Conservation (phyloP, 2,113 vertebrate genomes). For the Cygnus atratus region DNA sequence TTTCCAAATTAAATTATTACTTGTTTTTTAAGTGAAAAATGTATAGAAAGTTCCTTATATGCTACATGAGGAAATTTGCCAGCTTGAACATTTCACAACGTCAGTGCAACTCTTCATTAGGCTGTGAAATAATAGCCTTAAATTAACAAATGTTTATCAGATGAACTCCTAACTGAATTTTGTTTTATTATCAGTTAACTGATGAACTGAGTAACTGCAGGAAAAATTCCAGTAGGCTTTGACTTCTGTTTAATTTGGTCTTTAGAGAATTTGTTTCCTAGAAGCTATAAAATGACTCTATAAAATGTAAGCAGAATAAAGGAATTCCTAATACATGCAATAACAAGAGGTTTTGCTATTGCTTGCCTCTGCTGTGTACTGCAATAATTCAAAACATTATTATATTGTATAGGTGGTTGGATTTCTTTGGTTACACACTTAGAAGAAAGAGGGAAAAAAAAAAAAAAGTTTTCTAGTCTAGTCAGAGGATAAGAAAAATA, state of each 20-base stretch:
- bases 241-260: not conserved
- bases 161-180: not conserved
- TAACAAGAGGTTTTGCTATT: not conserved
- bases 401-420: not conserved
- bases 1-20: not conserved
- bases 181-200: not conserved
- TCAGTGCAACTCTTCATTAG: not conserved
- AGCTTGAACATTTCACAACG: not conserved
- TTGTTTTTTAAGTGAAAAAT: not conserved
- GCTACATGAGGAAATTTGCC: not conserved
- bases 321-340: not conserved
- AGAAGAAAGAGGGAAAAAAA: constrained; percentile 3
- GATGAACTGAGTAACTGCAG: not conserved
- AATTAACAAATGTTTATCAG: not conserved
- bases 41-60: not conserved
- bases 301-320: not conserved
- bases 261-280: not conserved
- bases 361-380: not conserved
- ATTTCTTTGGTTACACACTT: not conserved
- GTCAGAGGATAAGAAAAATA: constrained; percentile 39
- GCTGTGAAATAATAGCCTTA: not conserved
- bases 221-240: not conserved
- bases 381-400: not conserved
- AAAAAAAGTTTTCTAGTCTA: not conserved
- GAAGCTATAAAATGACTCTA: not conserved